Conservation (phyloP, 2,888 invertebrate genomes). For the Villa cingulata region DNA sequence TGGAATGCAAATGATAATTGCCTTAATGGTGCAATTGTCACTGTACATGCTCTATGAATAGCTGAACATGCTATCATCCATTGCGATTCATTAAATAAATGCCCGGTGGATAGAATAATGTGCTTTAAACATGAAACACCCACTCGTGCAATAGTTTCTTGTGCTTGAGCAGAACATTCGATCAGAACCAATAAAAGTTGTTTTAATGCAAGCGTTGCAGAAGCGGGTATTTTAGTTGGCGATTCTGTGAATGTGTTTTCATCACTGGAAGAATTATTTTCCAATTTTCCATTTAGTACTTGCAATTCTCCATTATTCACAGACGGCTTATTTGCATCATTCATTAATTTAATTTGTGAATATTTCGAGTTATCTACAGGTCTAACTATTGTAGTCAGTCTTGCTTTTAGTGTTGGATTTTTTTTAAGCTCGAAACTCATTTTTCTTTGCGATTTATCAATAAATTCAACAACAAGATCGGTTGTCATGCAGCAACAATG, state of each 20-base stretch:
- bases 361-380: slow-evolving; percentile 32
- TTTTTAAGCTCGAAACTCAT: neutral
- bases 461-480: slow-evolving; percentile 76
- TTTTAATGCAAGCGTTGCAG: slow-evolving; percentile 67
- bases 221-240: slow-evolving; percentile 41
- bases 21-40: slow-evolving; percentile 75
- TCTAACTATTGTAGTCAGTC: slow-evolving; percentile 28
- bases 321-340: slow-evolving; percentile 12
- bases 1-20: slow-evolving; percentile 84
- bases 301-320: slow-evolving; percentile 2
- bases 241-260: slow-evolving; percentile 36
- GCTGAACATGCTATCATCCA: slow-evolving; percentile 78
- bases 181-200: slow-evolving; percentile 74
- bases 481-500: slow-evolving; percentile 89
- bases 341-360: slow-evolving; percentile 32
- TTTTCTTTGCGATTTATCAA: slow-evolving; percentile 55
- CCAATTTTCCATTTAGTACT: neutral
- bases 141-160: slow-evolving; percentile 77
- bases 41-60: slow-evolving; percentile 68
- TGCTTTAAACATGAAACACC: slow-evolving; percentile 87
- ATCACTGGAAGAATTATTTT: slow-evolving; percentile 20
- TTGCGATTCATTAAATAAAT: slow-evolving; percentile 64
- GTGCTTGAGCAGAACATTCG: slow-evolving; percentile 82
- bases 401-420: slow-evolving; percentile 9
- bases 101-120: slow-evolving; percentile 69